A percentile compares a stretch with the other conserved stretches of the same genome.
These are phyloP conservation scores for Lampropteryx suffumata DNA, from an alignment of 2,888 invertebrate genomes.

Conservation along the genomic window DNA sequence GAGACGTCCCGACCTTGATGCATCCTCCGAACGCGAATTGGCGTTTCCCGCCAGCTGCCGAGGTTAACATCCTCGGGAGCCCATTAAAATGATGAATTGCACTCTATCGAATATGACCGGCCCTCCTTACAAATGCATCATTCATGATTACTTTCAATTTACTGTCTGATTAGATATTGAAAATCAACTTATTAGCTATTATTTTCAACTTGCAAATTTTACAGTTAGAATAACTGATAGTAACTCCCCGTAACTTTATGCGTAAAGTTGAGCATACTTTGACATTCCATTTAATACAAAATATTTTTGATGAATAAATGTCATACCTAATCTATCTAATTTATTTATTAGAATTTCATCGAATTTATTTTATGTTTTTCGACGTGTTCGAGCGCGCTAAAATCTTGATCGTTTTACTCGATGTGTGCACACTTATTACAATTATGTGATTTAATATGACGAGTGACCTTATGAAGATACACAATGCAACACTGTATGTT, in stretches of 20 bases:
- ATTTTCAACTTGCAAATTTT: conserved; percentile 18
- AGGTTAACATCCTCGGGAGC: conserved; percentile 61
- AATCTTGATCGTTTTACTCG: conserved; percentile 11
- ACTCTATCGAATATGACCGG: conserved; percentile 31
- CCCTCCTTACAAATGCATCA: conserved; percentile 29
- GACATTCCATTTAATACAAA: no score
- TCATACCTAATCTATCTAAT: no score
- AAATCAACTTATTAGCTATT: conserved; percentile 30
- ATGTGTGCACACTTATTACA: conserved; percentile 7
- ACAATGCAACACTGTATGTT: conserved; percentile 38
- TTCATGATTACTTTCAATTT: conserved; percentile 28
- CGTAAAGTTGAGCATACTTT: no score
- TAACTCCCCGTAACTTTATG: no score
- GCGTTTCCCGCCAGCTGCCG: conserved; percentile 55
- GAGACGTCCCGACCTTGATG: conserved; percentile 70
- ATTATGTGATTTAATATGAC: conserved; percentile 28
- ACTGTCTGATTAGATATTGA: conserved; percentile 31
- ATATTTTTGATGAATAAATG: no score
- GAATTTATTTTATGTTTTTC: no score
- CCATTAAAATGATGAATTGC: conserved; percentile 45
- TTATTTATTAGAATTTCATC: no score
- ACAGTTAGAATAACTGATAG: conserved; percentile 12
- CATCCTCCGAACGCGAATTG: conserved; percentile 60
- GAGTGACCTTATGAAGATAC: conserved; percentile 33
- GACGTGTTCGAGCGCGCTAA: conserved; percentile 11